Base-by-base conservation (phyloP, 2,113 vertebrate genomes). In the Lonchura striata region DNA sequence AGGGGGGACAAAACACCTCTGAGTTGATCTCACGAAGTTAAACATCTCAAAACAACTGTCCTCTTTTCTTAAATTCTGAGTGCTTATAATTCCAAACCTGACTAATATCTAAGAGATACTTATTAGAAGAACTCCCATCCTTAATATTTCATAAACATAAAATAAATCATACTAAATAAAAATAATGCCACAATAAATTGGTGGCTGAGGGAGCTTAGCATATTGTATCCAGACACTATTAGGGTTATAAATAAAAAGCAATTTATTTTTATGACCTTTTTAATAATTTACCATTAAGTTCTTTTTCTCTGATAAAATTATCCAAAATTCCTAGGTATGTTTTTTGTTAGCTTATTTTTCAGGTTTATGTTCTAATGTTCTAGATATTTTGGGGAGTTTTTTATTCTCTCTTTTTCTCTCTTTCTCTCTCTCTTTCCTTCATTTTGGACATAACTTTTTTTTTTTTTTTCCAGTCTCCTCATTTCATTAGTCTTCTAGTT, bases 371-470 rank as follows among this genome's bases (percentile, higher is more conserved):
- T 88, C n/a, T 61, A 31, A 66, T 70, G 3, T 35, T 88, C n/a
- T 61, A 31, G 25, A 2, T 8, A 8, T 33, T 63, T 47, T 25
- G 4, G 5, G 2, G 5, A 0, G 19, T 7, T 41, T 33, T 53
- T 57, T 50, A 3, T 61, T 63, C 11, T 37, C 2, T 59, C 11
- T 30, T 27, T 21, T 13, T 23, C 5, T 52, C 28, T 9, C 2
- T 39, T 11, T 41, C 7, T 57, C 20, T 44, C 24, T 15, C 9
- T 33, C 10, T 42, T 33, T 17, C 24, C 6, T 50, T n/a, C 4
- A 37, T 74, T 81, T 33, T 27, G 5, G 23, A n/a, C 27, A 53
- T 24, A 59, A 37, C 1, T 16, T 46, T 37, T 30, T 77, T 77
- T 39, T 39, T 39, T 39, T 69, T 77, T 69, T 47, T 19, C 2